phyloP scores from a whole-genome alignment of 2,888 invertebrate species.

The Ischnus inquisitorius region DNA sequence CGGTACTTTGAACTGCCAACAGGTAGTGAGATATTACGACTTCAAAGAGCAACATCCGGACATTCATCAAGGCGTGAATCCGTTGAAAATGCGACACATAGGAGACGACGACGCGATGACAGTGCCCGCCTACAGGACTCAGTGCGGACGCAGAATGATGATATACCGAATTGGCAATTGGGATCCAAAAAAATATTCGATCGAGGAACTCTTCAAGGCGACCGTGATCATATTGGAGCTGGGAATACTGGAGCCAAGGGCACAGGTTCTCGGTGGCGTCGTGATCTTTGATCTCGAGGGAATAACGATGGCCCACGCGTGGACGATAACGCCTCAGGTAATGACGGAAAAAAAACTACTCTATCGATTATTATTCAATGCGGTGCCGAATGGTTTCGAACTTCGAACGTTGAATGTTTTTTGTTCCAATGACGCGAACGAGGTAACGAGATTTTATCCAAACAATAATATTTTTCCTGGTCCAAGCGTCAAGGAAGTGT shows the following conservation, averaged over 20 bases:
- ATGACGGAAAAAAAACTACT: neutral
- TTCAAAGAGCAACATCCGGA: slow-evolving; percentile 91
- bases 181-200: slow-evolving; percentile 89
- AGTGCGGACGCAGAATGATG: slow-evolving; percentile 90
- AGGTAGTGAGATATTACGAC: slow-evolving; percentile 91
- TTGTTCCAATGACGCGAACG: too few relatives aligned
- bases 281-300: slow-evolving; percentile 92
- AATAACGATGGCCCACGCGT: slow-evolving; percentile 90
- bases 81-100: slow-evolving; percentile 88
- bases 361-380: neutral
- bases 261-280: slow-evolving; percentile 92
- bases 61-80: slow-evolving; percentile 89
- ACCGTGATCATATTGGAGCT: slow-evolving; percentile 91
- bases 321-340: slow-evolving; percentile 90
- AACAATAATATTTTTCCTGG: neutral
- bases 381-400: neutral
- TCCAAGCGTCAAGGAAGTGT: neutral
- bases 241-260: slow-evolving; percentile 91
- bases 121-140: slow-evolving; percentile 92
- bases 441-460: too few relatives aligned
- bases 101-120: slow-evolving; percentile 90
- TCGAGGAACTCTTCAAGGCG: slow-evolving; percentile 91
- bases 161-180: slow-evolving; percentile 92
- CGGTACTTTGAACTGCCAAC: slow-evolving; percentile 65
- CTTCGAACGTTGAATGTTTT: neutral